A percentile compares a stretch with the other conserved stretches of the same genome.
These are phyloP conservation scores for Brotula barbata DNA, from an alignment of 2,797 vertebrate genomes.

Conservation along the genomic window DNA sequence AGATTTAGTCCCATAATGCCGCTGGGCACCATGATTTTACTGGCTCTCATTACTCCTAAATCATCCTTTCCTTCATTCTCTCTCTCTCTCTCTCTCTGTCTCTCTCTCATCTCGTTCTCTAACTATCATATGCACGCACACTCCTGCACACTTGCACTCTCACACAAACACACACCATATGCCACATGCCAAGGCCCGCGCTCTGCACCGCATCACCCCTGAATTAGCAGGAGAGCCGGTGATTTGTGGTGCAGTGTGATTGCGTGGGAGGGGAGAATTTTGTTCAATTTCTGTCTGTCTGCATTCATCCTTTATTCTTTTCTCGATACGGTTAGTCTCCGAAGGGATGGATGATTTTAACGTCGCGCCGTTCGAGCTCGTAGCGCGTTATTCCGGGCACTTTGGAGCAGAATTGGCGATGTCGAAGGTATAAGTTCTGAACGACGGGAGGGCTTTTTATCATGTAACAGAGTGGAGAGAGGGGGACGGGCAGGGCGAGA, in stretches of 20 bases:
- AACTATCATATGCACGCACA: conserved; percentile 56
- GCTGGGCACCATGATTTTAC: conserved; percentile 76
- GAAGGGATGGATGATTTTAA: conserved; percentile 53
- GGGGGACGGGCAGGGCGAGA: background rate
- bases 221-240: conserved; percentile 61
- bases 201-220: conserved; percentile 32
- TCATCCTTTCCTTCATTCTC: conserved; percentile 67
- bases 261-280: conserved; percentile 62
- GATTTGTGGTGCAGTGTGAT: conserved; percentile 70
- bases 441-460: too few relatives aligned
- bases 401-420: conserved; percentile 28
- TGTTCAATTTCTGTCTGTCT: conserved; percentile 61
- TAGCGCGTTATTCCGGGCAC: conserved; percentile 27
- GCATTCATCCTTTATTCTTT: conserved; percentile 53
- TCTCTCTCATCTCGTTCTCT: conserved; percentile 6
- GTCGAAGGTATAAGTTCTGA: conserved; percentile 30
- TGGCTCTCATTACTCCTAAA: conserved; percentile 77
- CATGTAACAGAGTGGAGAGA: conserved; percentile 10
- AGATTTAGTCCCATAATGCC: conserved; percentile 77
- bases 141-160: conserved; percentile 19
- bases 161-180: conserved; percentile 37
- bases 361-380: conserved; percentile 40
- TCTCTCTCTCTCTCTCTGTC: conserved; percentile 5
- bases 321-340: too few relatives aligned
- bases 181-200: conserved; percentile 51